A percentile compares a stretch with the other conserved stretches of the same genome.
Evolutionary conservation across 1,140 invertebrate species (phyloP).

Genomic region (Trichogramma pretiosum): DNA sequence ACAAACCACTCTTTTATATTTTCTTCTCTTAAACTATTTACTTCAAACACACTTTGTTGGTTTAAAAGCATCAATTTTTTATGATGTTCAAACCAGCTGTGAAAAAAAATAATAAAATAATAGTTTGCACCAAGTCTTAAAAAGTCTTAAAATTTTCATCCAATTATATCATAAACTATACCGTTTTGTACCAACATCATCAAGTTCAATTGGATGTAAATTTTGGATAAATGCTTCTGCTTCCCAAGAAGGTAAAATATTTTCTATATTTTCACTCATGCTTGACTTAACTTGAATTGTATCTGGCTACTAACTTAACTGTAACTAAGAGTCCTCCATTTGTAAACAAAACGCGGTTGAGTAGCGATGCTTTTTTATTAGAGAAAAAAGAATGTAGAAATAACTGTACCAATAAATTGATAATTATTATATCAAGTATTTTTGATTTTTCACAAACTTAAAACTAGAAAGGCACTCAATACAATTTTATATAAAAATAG

Average conservation of each 20-base stretch:
- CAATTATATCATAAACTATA: too few relatives aligned
- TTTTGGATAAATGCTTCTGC: constrained; percentile 45
- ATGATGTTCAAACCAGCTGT: constrained; percentile 68
- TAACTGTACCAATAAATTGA: neutral
- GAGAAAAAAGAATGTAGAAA: neutral
- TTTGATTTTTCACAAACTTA: constrained; percentile 3
- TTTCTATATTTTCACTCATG: constrained; percentile 35
- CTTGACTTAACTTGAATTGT: constrained; percentile 13
- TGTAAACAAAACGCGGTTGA: constrained; percentile 31
- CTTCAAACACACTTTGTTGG: constrained; percentile 69
- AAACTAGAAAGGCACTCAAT: constrained; percentile 6
- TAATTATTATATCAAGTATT: neutral
- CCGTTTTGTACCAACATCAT: constrained; percentile 45
- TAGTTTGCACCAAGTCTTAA: constrained; percentile 3
- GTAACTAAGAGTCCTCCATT: constrained; percentile 26
- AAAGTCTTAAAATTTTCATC: constrained; percentile 6
- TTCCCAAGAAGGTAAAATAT: constrained; percentile 45
- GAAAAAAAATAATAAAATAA: constrained; percentile 18
- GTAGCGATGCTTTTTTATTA: neutral
- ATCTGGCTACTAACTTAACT: neutral
- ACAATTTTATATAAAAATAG: constrained; percentile 4
- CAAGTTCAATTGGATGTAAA: constrained; percentile 38
- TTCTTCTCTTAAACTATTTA: constrained; percentile 58
- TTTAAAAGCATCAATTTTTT: constrained; percentile 67
- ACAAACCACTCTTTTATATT: constrained; percentile 62